Evolutionary conservation across 2,113 vertebrate species (phyloP).

Genomic region (Lasiurus borealis): DNA sequence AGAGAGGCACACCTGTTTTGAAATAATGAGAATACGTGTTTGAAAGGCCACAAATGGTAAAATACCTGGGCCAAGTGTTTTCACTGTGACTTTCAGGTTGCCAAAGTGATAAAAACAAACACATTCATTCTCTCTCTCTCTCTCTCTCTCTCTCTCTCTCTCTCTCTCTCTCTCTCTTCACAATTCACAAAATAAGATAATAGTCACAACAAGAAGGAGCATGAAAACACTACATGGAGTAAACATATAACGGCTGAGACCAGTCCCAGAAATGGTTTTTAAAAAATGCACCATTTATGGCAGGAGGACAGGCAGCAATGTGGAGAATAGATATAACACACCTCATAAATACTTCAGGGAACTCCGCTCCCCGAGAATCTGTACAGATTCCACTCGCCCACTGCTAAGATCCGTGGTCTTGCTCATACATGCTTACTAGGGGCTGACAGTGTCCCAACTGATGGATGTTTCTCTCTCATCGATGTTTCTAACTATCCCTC

Average conservation of each 20-base stretch:
- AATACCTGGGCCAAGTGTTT: background rate
- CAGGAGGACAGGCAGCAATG: background rate
- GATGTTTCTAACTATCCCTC: too few species aligned
- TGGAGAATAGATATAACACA: background rate
- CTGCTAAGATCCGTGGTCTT: background rate
- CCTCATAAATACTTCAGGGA: background rate
- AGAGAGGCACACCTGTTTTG: background rate
- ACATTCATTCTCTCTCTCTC: background rate
- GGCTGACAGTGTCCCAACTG: too few species aligned
- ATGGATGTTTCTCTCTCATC: too few species aligned
- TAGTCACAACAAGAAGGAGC: background rate
- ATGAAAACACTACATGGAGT: background rate
- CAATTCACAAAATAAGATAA: background rate
- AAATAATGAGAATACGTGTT: conserved; percentile 11
- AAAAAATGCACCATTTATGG: background rate
- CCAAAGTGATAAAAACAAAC: background rate
- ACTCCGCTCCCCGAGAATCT: background rate
- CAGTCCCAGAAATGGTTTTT: background rate
- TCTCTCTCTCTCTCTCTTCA: background rate
- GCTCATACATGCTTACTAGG: background rate
- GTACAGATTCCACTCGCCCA: fast-evolving
- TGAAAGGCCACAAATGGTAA: background rate
- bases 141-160: background rate
- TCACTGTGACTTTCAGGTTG: background rate
- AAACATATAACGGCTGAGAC: background rate